Conservation (phyloP, 2,797 vertebrate species). For the Myripristis jacobus region DNA sequence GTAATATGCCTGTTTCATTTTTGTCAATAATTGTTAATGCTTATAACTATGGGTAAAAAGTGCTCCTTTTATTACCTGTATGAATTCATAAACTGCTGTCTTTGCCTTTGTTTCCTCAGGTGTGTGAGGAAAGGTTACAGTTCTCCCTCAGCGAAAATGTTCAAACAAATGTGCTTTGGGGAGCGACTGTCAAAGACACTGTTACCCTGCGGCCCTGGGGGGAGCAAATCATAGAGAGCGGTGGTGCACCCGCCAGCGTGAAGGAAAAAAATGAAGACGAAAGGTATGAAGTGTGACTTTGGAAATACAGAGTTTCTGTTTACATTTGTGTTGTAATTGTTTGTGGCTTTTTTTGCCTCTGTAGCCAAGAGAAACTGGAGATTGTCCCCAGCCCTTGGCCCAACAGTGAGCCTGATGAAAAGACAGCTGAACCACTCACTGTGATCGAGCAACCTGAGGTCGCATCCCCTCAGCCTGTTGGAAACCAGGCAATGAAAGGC, state of each 20-base stretch:
- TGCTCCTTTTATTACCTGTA: not conserved
- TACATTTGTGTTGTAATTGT: conserved; percentile 9
- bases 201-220: conserved; percentile 81
- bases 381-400: conserved; percentile 23
- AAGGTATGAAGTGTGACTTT: conserved; percentile 65
- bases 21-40: no score
- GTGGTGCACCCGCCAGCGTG: conserved; percentile 37
- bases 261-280: conserved; percentile 66
- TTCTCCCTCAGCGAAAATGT: conserved; percentile 93
- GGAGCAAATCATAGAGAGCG: conserved; percentile 64
- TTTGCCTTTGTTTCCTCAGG: conserved; percentile 74
- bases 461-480: conserved; percentile 78
- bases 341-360: not conserved
- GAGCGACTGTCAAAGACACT: conserved; percentile 77
- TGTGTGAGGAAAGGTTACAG: conserved; percentile 92
- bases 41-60: no score
- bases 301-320: not conserved
- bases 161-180: conserved; percentile 90
- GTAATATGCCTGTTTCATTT: no score
- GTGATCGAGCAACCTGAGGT: conserved; percentile 82
- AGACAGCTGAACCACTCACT: conserved; percentile 72
- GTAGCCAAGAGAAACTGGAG: conserved; percentile 68
- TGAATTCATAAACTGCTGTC: not conserved
- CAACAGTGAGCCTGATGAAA: conserved; percentile 51
- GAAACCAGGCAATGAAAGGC: conserved; percentile 88